Evolutionary conservation across 2,113 vertebrate species (phyloP), one percentile per base, ranked within the genome.

Genomic region (Barnardius zonarius): DNA sequence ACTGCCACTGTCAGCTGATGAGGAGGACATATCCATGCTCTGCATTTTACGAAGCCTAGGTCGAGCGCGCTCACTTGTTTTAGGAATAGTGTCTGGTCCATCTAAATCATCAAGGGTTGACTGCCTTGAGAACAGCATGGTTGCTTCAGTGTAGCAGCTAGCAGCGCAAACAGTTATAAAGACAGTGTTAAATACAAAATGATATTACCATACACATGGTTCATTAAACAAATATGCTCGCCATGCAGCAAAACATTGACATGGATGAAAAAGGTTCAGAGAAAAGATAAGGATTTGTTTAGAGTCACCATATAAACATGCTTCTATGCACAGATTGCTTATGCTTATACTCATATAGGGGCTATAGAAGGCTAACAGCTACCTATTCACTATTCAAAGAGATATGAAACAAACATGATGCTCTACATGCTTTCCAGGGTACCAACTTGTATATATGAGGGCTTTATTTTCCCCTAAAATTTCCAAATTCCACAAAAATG

Each of bases 21-120:
- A 99, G 93, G 98, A 99, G 97, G 99, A 99, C 97, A 98, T 85
- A 95, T 99, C 99, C 98, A 99, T 93, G 98, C 98, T 98, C 97
- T 98, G 97, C 98, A 99, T 99, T 98, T 99, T 99, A 98, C 98
- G 98, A 97, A 99, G 99, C 95, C 98, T 99, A 98, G 99, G 99
- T 97, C 99, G 98, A 95, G 99, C 98, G 7, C 99, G 99, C 97
- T 99, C 99, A 96, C 99, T 99, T 98, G 99, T 99, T 99, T 99
- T 99, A 98, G 99, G 99, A 97, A 99, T 98, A 97, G 97, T 97
- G 95, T 99, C 99, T 94, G 98, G 98, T 95, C 98, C 98, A 95
- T 99, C 99, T 97, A 99, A 98, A 97, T 99, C 99, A 97, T 99
- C 99, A 98, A 99, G 98, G 64, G 99, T 99, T 97, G 99, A 99